Percentiles rank a stretch among this genome's conserved stretches.
phyloP scores from a whole-genome alignment of 2,113 vertebrate genomes.

The Todiramphus saurophagus region DNA sequence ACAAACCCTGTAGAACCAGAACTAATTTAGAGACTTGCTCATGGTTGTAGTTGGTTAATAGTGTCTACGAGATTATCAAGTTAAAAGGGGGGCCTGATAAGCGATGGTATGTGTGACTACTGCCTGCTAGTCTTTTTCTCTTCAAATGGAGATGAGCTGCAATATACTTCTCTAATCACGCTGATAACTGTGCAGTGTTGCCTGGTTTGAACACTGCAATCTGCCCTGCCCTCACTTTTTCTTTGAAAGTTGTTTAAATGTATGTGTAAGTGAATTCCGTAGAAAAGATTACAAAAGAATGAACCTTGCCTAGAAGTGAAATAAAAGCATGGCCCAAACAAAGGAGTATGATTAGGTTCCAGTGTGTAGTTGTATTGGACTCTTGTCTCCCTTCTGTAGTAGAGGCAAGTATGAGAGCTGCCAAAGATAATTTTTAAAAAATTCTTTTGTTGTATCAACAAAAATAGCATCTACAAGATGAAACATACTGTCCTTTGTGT shows the following conservation, averaged over 20 bases:
- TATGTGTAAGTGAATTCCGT: neutral
- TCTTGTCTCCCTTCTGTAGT: neutral
- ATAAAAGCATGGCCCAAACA: neutral
- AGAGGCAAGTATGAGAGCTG: neutral
- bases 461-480: neutral
- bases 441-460: neutral
- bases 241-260: neutral
- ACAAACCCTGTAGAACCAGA: neutral
- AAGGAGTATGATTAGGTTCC: neutral
- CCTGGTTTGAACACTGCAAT: neutral
- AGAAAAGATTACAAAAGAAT: neutral
- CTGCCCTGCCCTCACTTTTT: neutral
- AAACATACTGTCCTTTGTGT: neutral
- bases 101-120: neutral
- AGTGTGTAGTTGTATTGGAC: neutral
- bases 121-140: neutral
- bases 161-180: neutral
- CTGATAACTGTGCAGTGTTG: neutral
- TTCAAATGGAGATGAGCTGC: neutral
- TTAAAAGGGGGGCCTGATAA: neutral
- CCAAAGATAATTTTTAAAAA: neutral
- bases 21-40: neutral
- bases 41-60: neutral
- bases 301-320: neutral
- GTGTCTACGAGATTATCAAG: neutral